Percentiles rank a stretch among this genome's conserved stretches.
These are phyloP conservation scores for Idaea dimidiata DNA, from an alignment of 2,888 invertebrate species.

Conservation along the genomic window DNA sequence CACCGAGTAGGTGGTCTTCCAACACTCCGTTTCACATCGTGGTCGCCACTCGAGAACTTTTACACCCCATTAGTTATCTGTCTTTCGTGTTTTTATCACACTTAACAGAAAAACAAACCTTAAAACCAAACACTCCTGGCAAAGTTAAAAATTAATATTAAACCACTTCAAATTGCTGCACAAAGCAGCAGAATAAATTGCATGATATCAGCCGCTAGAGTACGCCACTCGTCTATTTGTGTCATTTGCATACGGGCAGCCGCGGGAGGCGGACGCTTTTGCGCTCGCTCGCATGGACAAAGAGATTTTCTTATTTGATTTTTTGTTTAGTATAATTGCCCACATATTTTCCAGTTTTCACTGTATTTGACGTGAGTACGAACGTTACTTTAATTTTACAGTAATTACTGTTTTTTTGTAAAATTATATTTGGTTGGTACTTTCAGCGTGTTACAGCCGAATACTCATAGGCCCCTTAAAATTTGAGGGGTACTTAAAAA, in stretches of 20 bases:
- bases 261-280: conserved; percentile 32
- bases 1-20: too few relatives aligned
- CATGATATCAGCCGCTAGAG: conserved; percentile 24
- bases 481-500: too few relatives aligned
- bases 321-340: conserved; percentile 69
- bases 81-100: too few relatives aligned
- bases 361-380: conserved; percentile 38
- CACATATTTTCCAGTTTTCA: conserved; percentile 51
- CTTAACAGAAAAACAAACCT: neutral
- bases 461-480: too few relatives aligned
- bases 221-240: conserved; percentile 55
- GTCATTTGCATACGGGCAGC: conserved; percentile 60
- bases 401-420: too few relatives aligned
- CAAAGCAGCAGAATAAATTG: conserved; percentile 28
- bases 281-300: conserved; percentile 45
- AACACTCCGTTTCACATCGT: too few relatives aligned
- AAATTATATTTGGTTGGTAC: too few relatives aligned
- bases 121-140: neutral
- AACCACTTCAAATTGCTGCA: conserved; percentile 2
- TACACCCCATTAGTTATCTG: too few relatives aligned
- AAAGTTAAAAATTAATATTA: conserved; percentile 3
- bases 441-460: too few relatives aligned
- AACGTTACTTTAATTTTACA: neutral
- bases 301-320: conserved; percentile 72
- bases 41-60: too few relatives aligned